Evolutionary conservation across 2,113 vertebrate genomes (phyloP).

Genomic region (Oreochromis aureus): DNA sequence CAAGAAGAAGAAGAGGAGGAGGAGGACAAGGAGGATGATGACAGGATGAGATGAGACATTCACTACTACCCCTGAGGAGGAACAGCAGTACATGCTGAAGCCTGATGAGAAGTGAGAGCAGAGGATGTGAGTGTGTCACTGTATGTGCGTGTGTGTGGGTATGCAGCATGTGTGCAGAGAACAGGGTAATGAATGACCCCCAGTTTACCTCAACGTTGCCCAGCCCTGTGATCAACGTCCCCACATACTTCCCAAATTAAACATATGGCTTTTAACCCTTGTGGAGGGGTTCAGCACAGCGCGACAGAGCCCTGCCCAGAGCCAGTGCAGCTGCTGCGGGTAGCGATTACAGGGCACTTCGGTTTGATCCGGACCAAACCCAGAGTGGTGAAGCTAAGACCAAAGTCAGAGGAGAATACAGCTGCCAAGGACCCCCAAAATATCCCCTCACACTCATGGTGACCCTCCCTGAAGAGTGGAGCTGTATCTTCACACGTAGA

Average conservation of each 20-base stretch:
- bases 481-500: neutral
- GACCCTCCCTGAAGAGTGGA: neutral
- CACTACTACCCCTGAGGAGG: conserved; percentile 16
- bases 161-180: neutral
- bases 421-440: conserved; percentile 11
- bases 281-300: neutral
- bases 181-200: conserved; percentile 37
- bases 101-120: neutral
- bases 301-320: neutral
- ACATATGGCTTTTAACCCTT: conserved; percentile 37
- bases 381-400: neutral
- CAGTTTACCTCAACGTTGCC: conserved; percentile 23
- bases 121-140: neutral
- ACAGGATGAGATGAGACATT: conserved; percentile 57
- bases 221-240: conserved; percentile 46
- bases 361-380: neutral
- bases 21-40: neutral
- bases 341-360: conserved; percentile 43
- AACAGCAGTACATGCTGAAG: neutral
- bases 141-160: neutral
- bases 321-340: conserved; percentile 48
- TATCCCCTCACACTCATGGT: neutral
- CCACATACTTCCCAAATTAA: conserved; percentile 53
- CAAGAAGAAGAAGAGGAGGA: neutral
- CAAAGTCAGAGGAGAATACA: neutral